A percentile compares a stretch with the other conserved stretches of the same genome.
Conservation (phyloP, 2,113 vertebrate genomes). For the Elephantulus edwardii region DNA sequence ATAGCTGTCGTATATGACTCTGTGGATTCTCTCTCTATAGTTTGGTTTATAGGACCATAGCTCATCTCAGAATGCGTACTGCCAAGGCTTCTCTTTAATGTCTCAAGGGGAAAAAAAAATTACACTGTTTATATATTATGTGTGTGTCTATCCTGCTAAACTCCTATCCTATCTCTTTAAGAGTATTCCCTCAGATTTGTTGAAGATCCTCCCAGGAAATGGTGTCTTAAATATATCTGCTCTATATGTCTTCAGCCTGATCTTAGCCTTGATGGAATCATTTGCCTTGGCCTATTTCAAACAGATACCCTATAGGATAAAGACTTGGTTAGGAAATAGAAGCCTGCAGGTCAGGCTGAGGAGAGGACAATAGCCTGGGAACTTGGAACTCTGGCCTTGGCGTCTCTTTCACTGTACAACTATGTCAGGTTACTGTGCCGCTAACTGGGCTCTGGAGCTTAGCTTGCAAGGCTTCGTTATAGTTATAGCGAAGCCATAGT, state of each 20-base stretch:
- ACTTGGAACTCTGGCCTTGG: neutral
- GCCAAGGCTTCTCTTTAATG: neutral
- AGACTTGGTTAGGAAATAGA: neutral
- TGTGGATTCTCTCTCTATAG: neutral
- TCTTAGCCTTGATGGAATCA: neutral
- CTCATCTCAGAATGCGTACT: neutral
- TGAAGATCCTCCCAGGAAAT: neutral
- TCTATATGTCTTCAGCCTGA: neutral
- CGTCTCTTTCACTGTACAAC: conserved; percentile 8
- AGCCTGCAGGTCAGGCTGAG: neutral
- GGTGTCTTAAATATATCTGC: neutral
- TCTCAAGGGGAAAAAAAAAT: neutral
- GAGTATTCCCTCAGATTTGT: neutral
- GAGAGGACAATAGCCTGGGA: neutral
- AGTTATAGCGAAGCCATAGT: too few relatives aligned
- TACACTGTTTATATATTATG: too few relatives aligned
- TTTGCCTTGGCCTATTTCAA: conserved; percentile 7
- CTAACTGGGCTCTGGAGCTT: too few relatives aligned
- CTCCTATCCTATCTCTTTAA: too few relatives aligned
- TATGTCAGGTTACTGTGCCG: neutral
- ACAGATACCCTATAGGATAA: neutral
- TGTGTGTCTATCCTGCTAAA: too few relatives aligned
- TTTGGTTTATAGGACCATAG: too few relatives aligned
- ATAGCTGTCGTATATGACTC: neutral
- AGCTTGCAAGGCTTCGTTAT: too few relatives aligned